phyloP scores from a whole-genome alignment of 2,888 invertebrate genomes.

The Strigamia crassipes region DNA sequence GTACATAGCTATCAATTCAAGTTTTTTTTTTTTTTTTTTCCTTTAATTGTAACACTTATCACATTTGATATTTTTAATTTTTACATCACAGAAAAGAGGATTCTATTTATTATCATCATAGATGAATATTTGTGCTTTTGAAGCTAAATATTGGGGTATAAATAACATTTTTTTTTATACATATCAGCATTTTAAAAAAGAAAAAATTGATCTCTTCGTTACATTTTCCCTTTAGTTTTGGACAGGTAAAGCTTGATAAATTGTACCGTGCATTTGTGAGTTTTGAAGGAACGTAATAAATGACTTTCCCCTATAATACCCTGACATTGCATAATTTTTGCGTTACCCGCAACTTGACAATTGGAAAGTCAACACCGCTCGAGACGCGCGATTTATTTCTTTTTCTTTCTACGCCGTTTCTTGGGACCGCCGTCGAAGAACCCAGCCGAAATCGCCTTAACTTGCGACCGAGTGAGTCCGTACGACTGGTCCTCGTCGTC shows the following conservation, averaged over 20 bases:
- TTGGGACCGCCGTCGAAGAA: not conserved
- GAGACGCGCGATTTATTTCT: not conserved
- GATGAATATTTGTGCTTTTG: not conserved
- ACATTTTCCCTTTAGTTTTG: not conserved
- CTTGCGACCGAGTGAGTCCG: not conserved
- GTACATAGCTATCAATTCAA: not conserved
- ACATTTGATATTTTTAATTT: not conserved
- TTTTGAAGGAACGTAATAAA: slow-evolving; percentile 5
- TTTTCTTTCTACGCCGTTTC: not conserved
- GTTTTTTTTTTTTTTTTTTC: not conserved
- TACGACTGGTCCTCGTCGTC: not conserved
- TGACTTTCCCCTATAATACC: not conserved
- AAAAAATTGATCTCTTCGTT: not conserved
- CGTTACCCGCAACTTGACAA: not conserved
- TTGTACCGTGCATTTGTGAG: not conserved
- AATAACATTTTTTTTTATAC: not conserved
- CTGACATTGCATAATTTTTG: not conserved
- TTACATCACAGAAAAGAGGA: slow-evolving; percentile 1
- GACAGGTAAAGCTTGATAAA: slow-evolving; percentile 17
- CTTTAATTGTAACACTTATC: not conserved
- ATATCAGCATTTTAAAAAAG: not conserved
- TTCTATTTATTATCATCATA: not conserved
- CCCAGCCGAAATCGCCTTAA: not conserved
- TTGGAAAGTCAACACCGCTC: not conserved
- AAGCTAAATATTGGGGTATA: not conserved